Percentiles rank a stretch among this genome's conserved stretches.
These are phyloP conservation scores for Caiman crocodilus DNA, from an alignment of 2,797 vertebrate genomes.

Conservation along the genomic window DNA sequence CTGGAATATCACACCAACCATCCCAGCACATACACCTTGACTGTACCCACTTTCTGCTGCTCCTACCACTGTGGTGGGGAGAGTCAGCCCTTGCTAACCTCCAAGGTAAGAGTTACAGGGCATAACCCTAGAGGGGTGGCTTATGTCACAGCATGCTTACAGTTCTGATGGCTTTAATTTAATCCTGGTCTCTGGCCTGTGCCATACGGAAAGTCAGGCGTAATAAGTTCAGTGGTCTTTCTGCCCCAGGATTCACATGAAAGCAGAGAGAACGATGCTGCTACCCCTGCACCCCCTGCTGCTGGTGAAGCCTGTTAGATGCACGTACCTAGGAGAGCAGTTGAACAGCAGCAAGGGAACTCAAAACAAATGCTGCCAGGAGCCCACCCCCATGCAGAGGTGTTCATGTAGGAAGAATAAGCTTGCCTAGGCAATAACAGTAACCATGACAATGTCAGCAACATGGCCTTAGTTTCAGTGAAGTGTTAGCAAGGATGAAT, in stretches of 20 bases:
- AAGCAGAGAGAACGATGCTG: not conserved
- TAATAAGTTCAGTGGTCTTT: rapidly evolving
- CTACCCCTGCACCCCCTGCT: not conserved
- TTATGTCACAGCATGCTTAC: not conserved
- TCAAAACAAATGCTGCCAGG: not conserved
- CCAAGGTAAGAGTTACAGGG: not conserved
- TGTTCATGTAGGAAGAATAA: not conserved
- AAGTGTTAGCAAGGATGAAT: not conserved
- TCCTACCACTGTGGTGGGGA: not conserved
- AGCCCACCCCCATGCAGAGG: not conserved
- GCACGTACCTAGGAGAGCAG: not conserved
- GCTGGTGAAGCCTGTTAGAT: not conserved
- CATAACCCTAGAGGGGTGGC: not conserved
- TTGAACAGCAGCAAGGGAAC: not conserved
- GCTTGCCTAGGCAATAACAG: constrained; percentile 14
- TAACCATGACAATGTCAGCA: constrained; percentile 45
- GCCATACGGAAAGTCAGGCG: not conserved
- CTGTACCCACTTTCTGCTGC: not conserved
- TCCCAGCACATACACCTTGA: not conserved
- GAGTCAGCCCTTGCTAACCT: not conserved
- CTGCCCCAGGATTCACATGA: not conserved
- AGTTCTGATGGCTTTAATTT: not conserved
- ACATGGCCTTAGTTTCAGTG: not conserved
- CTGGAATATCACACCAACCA: not conserved
- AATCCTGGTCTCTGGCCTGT: not conserved